A percentile compares a stretch with the other conserved stretches of the same genome.
Conservation (phyloP, 2,888 invertebrate genomes). For the Sinhomidia bicolor region DNA sequence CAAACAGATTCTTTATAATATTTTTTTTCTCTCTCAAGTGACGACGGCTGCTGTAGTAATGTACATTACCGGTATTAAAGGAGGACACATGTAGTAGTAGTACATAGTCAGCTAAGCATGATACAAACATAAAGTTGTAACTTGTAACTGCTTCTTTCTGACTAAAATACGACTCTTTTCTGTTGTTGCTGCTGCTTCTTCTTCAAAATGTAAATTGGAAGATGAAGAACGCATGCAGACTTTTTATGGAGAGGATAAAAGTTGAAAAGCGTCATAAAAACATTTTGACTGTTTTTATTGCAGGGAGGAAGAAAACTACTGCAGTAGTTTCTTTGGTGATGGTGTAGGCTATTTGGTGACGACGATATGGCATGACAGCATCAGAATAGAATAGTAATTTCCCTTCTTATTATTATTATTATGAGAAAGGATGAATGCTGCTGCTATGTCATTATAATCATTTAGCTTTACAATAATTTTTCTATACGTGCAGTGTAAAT, state of each 20-base stretch:
- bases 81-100: not conserved
- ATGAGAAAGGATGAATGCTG: constrained; percentile 5
- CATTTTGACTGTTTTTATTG: constrained; percentile 60
- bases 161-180: not conserved
- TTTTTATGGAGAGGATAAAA: constrained; percentile 69
- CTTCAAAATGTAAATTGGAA: constrained; percentile 5
- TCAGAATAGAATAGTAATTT: not conserved
- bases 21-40: constrained; percentile 26
- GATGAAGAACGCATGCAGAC: constrained; percentile 65
- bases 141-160: not conserved
- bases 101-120: not conserved
- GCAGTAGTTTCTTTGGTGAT: constrained; percentile 60
- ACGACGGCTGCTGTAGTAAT: not conserved
- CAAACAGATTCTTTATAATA: constrained; percentile 35
- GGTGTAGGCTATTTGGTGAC: constrained; percentile 18
- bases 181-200: not conserved
- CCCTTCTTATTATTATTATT: not conserved
- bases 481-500: not conserved
- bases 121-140: constrained; percentile 33
- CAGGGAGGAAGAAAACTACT: constrained; percentile 29
- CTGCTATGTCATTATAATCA: constrained; percentile 58
- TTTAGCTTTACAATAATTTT: constrained; percentile 18
- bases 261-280: constrained; percentile 67
- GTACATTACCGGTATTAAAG: constrained; percentile 52
- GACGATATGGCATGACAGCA: constrained; percentile 33